Evolutionary conservation across 2,888 invertebrate genomes (phyloP).

Genomic region (Ochlodes sylvanus): DNA sequence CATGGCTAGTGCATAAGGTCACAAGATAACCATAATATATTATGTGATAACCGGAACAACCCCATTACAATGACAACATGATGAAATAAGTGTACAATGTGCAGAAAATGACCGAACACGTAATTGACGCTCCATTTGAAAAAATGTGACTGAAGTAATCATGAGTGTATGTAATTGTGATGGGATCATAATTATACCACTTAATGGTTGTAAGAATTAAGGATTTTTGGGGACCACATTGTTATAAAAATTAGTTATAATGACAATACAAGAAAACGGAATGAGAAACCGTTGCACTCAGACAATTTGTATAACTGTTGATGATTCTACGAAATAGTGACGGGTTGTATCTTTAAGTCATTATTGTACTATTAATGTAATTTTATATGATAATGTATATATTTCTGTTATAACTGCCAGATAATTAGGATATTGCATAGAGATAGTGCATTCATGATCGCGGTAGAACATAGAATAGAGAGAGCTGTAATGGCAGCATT

Average conservation of each 20-base stretch:
- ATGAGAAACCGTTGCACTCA: neutral
- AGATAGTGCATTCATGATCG: too few species aligned
- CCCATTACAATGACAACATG: slow-evolving; percentile 23
- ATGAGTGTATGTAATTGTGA: neutral
- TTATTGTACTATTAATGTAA: too few species aligned
- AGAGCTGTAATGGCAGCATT: too few species aligned
- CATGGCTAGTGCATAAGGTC: neutral
- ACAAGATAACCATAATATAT: neutral
- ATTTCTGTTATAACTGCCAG: too few species aligned
- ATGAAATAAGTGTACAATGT: slow-evolving; percentile 4
- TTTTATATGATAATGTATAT: too few species aligned
- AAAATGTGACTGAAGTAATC: slow-evolving; percentile 10
- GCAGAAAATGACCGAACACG: neutral
- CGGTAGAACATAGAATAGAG: too few species aligned
- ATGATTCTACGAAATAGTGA: neutral
- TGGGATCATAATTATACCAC: neutral
- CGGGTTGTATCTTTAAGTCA: neutral
- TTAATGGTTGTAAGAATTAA: neutral
- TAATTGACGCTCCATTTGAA: slow-evolving; percentile 10
- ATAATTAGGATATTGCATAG: too few species aligned
- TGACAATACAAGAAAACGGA: neutral
- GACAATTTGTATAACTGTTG: too few species aligned
- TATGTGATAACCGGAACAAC: slow-evolving; percentile 15
- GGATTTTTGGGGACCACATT: neutral
- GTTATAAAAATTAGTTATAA: neutral